Conservation (phyloP, 2,113 vertebrate genomes). For the Panthera tigris region DNA sequence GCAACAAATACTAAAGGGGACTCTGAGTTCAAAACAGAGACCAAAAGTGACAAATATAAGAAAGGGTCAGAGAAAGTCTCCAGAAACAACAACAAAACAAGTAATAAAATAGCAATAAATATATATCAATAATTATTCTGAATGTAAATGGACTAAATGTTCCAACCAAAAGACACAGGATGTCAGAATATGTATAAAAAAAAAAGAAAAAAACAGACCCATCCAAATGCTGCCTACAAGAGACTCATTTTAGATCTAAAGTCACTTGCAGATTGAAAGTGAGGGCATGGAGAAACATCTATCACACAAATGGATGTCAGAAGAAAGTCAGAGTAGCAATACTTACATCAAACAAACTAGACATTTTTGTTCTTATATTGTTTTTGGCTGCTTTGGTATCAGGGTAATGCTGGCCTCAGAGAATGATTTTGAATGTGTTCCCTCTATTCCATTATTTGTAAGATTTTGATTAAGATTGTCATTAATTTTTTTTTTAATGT, state of each 20-base stretch:
- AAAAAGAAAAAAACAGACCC: no score
- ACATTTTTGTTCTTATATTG: background rate
- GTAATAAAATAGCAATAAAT: background rate
- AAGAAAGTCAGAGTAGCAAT: background rate
- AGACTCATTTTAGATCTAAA: background rate
- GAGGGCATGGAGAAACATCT: background rate
- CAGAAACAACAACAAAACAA: background rate
- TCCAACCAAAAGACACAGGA: background rate
- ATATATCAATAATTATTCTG: background rate
- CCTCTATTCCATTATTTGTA: background rate
- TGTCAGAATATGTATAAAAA: background rate
- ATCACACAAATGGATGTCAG: background rate
- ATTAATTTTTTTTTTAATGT: background rate
- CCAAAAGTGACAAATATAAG: background rate
- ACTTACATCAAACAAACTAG: background rate
- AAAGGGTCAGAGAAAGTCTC: background rate
- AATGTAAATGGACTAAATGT: background rate
- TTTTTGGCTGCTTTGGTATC: background rate
- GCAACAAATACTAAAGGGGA: background rate
- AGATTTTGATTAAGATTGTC: background rate
- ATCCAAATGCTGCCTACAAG: background rate
- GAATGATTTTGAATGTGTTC: background rate
- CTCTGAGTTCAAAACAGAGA: background rate
- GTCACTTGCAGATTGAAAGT: background rate
- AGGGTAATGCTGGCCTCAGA: background rate